Evolutionary conservation across 2,113 vertebrate species (phyloP).

Genomic region (Triplophysa tibetana): DNA sequence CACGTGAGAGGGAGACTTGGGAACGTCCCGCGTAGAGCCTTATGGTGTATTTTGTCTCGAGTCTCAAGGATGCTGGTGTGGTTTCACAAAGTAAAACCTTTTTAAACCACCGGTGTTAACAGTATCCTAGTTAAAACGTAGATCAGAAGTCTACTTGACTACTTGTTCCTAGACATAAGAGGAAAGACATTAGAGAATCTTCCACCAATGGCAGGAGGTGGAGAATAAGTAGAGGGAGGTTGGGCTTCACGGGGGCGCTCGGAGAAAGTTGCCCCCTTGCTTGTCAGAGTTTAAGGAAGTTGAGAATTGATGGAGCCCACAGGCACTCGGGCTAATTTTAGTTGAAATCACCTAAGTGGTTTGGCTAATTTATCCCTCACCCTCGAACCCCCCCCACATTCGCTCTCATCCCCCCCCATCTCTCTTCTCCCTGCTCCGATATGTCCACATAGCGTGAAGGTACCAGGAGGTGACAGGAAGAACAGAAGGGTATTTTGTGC

Average conservation of each 20-base stretch:
- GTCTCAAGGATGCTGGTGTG: background rate
- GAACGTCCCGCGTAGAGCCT: background rate
- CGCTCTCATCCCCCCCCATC: slow-evolving; percentile 27
- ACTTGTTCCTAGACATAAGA: background rate
- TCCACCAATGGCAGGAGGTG: slow-evolving; percentile 48
- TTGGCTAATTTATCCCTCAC: slow-evolving; percentile 78
- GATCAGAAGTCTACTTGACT: too few relatives aligned
- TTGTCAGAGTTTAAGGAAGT: slow-evolving; percentile 76
- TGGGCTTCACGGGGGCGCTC: slow-evolving; percentile 60
- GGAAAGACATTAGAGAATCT: slow-evolving; percentile 13
- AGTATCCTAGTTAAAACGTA: too few relatives aligned
- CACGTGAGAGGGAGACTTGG: background rate
- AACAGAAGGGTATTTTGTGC: slow-evolving; percentile 80
- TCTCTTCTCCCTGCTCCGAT: slow-evolving; percentile 60
- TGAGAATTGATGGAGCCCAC: slow-evolving; percentile 75
- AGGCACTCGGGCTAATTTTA: slow-evolving; percentile 77
- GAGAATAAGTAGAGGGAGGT: slow-evolving; percentile 53
- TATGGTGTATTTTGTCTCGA: background rate
- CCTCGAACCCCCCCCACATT: slow-evolving; percentile 33
- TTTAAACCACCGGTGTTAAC: too few relatives aligned
- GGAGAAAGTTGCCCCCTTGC: slow-evolving; percentile 64
- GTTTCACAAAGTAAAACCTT: too few relatives aligned
- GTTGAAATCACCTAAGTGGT: slow-evolving; percentile 77
- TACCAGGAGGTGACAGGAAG: slow-evolving; percentile 71
- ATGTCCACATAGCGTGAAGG: slow-evolving; percentile 73